phyloP scores from a whole-genome alignment of 2,888 invertebrate genomes.

The Drosophila phalerata region DNA sequence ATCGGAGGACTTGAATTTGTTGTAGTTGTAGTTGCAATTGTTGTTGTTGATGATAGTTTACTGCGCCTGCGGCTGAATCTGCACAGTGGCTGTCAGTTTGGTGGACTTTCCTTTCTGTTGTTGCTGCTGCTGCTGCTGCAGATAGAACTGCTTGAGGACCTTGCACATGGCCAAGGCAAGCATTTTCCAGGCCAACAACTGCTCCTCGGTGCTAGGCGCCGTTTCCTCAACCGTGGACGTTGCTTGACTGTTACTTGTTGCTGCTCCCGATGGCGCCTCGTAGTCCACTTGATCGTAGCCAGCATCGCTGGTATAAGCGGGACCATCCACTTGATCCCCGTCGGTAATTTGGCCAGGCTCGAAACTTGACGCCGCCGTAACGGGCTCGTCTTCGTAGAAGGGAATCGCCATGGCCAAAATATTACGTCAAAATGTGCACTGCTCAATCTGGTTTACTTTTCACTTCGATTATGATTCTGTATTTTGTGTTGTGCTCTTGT shows the following conservation, averaged over 20 bases:
- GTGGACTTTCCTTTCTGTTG: slow-evolving; percentile 59
- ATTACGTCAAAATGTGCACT: slow-evolving; percentile 47
- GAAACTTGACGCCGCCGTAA: slow-evolving; percentile 29
- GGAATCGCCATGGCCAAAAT: slow-evolving; percentile 82
- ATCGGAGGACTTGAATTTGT: slow-evolving; percentile 30
- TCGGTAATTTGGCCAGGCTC: slow-evolving; percentile 50
- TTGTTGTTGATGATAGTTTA: slow-evolving; percentile 45
- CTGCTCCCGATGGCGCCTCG: slow-evolving; percentile 61
- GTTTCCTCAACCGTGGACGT: slow-evolving; percentile 11
- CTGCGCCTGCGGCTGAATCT: slow-evolving; percentile 78
- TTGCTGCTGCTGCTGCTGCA: slow-evolving; percentile 68
- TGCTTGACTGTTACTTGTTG: slow-evolving; percentile 46
- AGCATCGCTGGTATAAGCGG: slow-evolving; percentile 32
- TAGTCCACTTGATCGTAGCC: slow-evolving; percentile 70
- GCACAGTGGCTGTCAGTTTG: slow-evolving; percentile 76
- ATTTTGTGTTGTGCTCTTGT: slow-evolving; percentile 10
- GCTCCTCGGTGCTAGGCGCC: slow-evolving; percentile 66
- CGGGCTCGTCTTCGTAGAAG: slow-evolving; percentile 80
- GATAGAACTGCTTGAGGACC: slow-evolving; percentile 82
- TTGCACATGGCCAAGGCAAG: slow-evolving; percentile 83
- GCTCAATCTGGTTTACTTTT: slow-evolving; percentile 4
- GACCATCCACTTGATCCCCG: slow-evolving; percentile 81
- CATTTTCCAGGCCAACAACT: slow-evolving; percentile 82
- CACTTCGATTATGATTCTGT: not conserved
- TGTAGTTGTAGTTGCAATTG: slow-evolving; percentile 33